Percentiles rank a stretch among this genome's conserved stretches.
Conservation (phyloP, 2,113 vertebrate species). For the Semicossyphus pulcher region DNA sequence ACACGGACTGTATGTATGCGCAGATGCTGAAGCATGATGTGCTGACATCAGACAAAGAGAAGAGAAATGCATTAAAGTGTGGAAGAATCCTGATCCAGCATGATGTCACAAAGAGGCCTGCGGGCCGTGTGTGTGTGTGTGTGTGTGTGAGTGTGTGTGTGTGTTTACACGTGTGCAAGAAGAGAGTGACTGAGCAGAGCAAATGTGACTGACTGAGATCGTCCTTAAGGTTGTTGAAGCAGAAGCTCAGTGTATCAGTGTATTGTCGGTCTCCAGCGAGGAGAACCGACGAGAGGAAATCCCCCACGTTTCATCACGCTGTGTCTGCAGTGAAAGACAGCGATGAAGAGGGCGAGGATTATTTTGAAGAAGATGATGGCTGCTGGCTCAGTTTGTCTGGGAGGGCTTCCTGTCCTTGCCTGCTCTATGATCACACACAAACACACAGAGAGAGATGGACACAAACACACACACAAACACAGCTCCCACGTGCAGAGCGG, state of each 20-base stretch:
- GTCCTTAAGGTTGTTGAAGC: conserved; percentile 42
- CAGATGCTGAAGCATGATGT: conserved; percentile 73
- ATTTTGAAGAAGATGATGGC: conserved; percentile 60
- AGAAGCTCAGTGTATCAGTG: conserved; percentile 27
- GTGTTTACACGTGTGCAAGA: conserved; percentile 1
- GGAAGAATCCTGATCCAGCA: conserved; percentile 67
- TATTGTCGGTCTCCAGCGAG: conserved; percentile 24
- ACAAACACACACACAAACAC: conserved; percentile 32
- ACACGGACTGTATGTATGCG: conserved; percentile 75
- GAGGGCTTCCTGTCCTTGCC: conserved; percentile 63
- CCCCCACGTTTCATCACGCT: not conserved
- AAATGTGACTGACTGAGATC: conserved; percentile 44
- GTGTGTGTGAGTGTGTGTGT: conserved; percentile 32
- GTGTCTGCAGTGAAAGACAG: conserved; percentile 19
- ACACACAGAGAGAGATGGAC: conserved; percentile 23
- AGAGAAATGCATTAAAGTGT: conserved; percentile 69
- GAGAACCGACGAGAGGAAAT: conserved; percentile 28
- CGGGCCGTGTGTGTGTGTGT: conserved; percentile 25
- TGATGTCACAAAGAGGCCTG: conserved; percentile 67
- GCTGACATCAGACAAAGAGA: conserved; percentile 70
- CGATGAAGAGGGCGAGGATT: conserved; percentile 39
- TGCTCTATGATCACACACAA: conserved; percentile 27
- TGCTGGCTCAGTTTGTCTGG: conserved; percentile 68
- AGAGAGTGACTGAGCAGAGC: conserved; percentile 36
- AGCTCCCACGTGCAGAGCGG: conserved; percentile 22